Base-by-base conservation (phyloP, 2,888 invertebrate genomes). In the Lochmaea crataegi region DNA sequence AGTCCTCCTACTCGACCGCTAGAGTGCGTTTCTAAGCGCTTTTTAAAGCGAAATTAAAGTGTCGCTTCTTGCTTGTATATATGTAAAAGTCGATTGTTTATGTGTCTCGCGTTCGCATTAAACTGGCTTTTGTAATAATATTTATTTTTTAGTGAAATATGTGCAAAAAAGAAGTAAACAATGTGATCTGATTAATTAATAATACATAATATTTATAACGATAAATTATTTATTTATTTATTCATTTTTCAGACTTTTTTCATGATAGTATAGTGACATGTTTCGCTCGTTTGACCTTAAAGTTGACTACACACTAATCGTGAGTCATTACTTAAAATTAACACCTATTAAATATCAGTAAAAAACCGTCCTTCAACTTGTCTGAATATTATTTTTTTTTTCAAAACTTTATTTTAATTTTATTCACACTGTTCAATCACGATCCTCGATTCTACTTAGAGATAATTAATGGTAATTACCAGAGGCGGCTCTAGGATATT, bases 301-400 rank as follows among this genome's bases (percentile, higher is more conserved):
- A 48, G 48, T n/a, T 48, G n/a, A 48, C n/a, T 12, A 48, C 2
- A n/a, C 16, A 16, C 9, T n/a, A 53, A 53, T 7, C 51, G 51
- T 53, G 51, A 53, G 16, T 53, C 51, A 53, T 53, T 16, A 18
- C n/a, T 53, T 18, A 18, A 53, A 53, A 16, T 53, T 53, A 53
- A 53, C 51, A 53, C 16, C 51, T 16, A 53, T 18, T 18, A 53
- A 1, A 53, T 53, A 53, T 18, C 6, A 53, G n/a, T 16, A 16
- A 16, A 53, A 32, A 32, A 11, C 11, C n/a, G 63, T 16, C 63
- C 41, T 41, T 42, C 38, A 45, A 6, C 42, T 38, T 38, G 41
- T 38, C 16, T 26, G 41, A 38, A 18, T 26, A 41, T 68, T 18
- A 48, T n/a, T 6, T 48, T 48, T 38, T 18, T 58, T 68, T 16